Conservation (phyloP, 2,113 vertebrate species). For the Lepisosteus osseus region DNA sequence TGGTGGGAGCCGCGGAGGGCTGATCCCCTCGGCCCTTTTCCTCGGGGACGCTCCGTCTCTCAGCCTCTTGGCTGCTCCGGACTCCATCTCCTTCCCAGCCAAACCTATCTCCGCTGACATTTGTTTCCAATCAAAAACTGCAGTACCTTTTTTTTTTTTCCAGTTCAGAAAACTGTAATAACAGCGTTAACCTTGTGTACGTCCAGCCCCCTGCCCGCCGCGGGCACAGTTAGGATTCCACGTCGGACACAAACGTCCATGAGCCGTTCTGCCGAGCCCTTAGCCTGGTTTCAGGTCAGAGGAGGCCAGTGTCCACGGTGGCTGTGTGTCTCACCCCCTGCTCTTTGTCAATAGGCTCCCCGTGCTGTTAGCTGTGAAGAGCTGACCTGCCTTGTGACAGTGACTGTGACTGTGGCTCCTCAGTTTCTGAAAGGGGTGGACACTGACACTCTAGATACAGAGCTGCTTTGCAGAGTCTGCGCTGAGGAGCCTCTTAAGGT, state of each 20-base stretch:
- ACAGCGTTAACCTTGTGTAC: slow-evolving; percentile 60
- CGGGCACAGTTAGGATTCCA: slow-evolving; percentile 16
- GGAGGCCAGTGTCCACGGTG: slow-evolving; percentile 24
- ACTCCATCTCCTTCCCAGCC: slow-evolving; percentile 22
- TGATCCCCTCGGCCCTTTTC: neutral
- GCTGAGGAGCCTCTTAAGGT: no score
- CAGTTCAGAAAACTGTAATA: slow-evolving; percentile 60
- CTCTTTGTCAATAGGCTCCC: neutral
- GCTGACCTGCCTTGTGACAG: neutral
- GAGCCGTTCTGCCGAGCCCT: slow-evolving; percentile 33
- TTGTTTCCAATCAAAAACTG: slow-evolving; percentile 67
- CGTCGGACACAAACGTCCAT: slow-evolving; percentile 21
- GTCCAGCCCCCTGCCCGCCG: neutral
- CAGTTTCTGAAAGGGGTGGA: neutral
- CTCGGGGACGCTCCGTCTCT: slow-evolving; percentile 16
- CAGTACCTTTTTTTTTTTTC: slow-evolving; percentile 47
- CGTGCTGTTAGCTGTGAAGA: neutral
- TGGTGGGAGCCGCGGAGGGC: neutral
- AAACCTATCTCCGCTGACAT: slow-evolving; percentile 62
- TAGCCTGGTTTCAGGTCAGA: slow-evolving; percentile 24
- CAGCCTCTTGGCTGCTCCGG: slow-evolving; percentile 20
- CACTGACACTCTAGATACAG: neutral
- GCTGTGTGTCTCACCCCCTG: neutral
- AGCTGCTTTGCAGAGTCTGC: no score
- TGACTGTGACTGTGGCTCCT: neutral